These are phyloP conservation scores for Lysiphlebus fabarum DNA, from an alignment of 1,140 invertebrate species.

Conservation along the genomic window DNA sequence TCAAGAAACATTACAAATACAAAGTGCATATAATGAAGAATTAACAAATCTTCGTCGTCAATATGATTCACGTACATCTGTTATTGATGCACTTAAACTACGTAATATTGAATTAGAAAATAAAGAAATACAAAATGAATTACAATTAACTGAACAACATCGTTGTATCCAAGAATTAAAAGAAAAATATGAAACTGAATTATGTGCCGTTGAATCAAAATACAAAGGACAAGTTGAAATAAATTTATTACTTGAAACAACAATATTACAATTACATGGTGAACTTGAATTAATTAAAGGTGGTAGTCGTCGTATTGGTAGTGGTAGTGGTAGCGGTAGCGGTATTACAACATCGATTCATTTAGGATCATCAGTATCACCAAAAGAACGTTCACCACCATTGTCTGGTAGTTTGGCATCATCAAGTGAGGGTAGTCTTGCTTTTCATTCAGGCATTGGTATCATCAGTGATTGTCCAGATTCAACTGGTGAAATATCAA, in stretches of 20 bases:
- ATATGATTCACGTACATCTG: constrained; percentile 48
- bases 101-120: constrained; percentile 53
- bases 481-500: constrained; percentile 49
- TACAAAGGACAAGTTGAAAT: constrained; percentile 67
- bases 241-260: constrained; percentile 65
- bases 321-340: constrained; percentile 32
- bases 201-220: constrained; percentile 67
- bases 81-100: constrained; percentile 45
- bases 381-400: constrained; percentile 51
- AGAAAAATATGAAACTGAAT: constrained; percentile 55
- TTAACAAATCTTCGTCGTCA: constrained; percentile 48
- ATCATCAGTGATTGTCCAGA: constrained; percentile 51
- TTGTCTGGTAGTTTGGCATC: constrained; percentile 51
- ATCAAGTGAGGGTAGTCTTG: constrained; percentile 51
- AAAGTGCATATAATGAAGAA: constrained; percentile 48
- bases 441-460: constrained; percentile 45
- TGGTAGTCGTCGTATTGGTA: constrained; percentile 7
- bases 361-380: constrained; percentile 46
- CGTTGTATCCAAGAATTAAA: constrained; percentile 53
- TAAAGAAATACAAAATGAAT: constrained; percentile 52
- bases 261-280: constrained; percentile 63
- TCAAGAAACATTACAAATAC: constrained; percentile 44
- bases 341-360: constrained; percentile 34
- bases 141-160: constrained; percentile 52
- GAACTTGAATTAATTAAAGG: constrained; percentile 50